phyloP scores from a whole-genome alignment of 2,113 vertebrate genomes.

The Pangasianodon gigas region DNA sequence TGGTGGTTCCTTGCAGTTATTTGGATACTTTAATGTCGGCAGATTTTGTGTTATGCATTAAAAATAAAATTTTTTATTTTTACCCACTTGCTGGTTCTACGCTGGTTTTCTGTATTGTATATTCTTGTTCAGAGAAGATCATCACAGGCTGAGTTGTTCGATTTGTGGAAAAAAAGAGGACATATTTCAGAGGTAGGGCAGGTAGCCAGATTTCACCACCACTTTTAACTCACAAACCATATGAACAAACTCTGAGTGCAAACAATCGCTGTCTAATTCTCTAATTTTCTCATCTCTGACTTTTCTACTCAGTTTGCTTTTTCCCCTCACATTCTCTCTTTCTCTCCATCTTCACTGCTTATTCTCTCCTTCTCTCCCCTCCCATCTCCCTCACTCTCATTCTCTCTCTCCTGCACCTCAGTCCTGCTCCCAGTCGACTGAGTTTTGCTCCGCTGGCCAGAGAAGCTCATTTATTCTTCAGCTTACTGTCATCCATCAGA shows the following conservation, averaged over 20 bases:
- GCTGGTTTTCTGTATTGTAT: too few species aligned
- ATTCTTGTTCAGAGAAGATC: background rate
- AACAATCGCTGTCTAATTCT: background rate
- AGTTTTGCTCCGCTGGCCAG: conserved; percentile 38
- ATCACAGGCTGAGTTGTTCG: background rate
- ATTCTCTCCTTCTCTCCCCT: conserved; percentile 16
- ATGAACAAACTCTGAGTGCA: background rate
- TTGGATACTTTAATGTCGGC: background rate
- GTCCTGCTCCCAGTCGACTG: conserved; percentile 37
- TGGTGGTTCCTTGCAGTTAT: background rate
- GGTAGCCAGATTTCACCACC: background rate
- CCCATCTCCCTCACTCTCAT: conserved; percentile 2
- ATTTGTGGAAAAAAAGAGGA: background rate
- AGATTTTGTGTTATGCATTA: background rate
- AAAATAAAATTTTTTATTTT: too few species aligned
- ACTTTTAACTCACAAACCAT: background rate
- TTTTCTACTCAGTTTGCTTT: conserved; percentile 15
- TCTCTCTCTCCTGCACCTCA: conserved; percentile 6
- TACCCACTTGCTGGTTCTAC: too few species aligned
- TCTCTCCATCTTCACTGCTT: conserved; percentile 14
- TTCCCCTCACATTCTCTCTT: conserved; percentile 15
- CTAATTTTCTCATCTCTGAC: conserved; percentile 4
- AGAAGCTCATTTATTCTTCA: conserved; percentile 57
- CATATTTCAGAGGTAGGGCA: background rate
- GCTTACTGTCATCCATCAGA: conserved; percentile 57